Evolutionary conservation across 1,140 invertebrate species (phyloP).

Genomic region (Formica exsecta): DNA sequence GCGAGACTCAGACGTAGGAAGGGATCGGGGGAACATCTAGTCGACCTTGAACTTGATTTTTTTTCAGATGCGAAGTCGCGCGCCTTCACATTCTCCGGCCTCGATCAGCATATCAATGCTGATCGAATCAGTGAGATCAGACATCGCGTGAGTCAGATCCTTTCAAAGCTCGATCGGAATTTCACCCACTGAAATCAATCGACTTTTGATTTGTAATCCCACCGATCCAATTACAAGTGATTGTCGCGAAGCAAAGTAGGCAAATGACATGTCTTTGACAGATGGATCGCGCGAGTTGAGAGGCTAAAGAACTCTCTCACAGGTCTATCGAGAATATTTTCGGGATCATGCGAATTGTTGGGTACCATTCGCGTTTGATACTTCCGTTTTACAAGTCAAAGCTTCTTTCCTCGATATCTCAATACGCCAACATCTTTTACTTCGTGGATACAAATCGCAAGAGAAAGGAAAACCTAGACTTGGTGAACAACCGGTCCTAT

Average conservation of each 20-base stretch:
- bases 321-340: not conserved
- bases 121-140: not conserved
- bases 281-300: not conserved
- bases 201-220: not conserved
- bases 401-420: not conserved
- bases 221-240: not conserved
- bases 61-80: constrained; percentile 17
- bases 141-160: not conserved
- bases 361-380: not conserved
- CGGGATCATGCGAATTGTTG: not conserved
- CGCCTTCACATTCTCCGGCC: not conserved
- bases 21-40: constrained; percentile 21
- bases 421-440: constrained; percentile 8
- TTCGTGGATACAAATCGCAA: not conserved
- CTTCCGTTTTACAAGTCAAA: not conserved
- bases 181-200: not conserved
- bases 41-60: constrained; percentile 60
- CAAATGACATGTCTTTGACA: not conserved
- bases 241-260: not conserved
- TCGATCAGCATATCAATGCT: not conserved
- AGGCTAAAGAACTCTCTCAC: not conserved
- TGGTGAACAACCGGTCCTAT: constrained; percentile 18
- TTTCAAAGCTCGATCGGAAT: not conserved
- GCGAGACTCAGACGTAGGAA: constrained; percentile 18
- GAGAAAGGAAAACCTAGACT: not conserved